These are phyloP conservation scores for Gastrophysa polygoni DNA, from an alignment of 2,888 invertebrate species.

Conservation along the genomic window DNA sequence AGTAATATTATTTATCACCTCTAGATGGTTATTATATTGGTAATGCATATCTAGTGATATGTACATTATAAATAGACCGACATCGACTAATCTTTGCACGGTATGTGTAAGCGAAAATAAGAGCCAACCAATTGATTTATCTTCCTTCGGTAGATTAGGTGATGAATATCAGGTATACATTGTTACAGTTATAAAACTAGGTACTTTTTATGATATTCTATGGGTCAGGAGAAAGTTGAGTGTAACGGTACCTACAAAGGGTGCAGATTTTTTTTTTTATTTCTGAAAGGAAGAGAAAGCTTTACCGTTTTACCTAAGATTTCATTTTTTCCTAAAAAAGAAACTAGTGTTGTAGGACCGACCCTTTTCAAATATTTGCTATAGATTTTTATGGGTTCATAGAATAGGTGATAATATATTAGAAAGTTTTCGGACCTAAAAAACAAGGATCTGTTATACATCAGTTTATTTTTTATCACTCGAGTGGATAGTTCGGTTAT, in stretches of 20 bases:
- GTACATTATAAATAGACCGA: no score
- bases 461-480: neutral
- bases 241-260: slow-evolving; percentile 26
- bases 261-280: slow-evolving; percentile 8
- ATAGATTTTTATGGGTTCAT: neutral
- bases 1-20: slow-evolving; percentile 23
- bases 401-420: neutral
- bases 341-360: neutral
- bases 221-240: slow-evolving; percentile 24
- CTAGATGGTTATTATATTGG: slow-evolving; percentile 37
- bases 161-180: neutral
- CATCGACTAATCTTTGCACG: no score
- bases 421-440: neutral
- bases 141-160: no score
- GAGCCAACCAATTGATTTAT: no score
- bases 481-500: neutral
- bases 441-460: neutral
- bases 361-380: neutral
- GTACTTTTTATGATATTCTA: slow-evolving; percentile 9
- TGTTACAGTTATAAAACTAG: slow-evolving; percentile 4
- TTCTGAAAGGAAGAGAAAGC: neutral
- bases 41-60: no score
- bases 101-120: no score
- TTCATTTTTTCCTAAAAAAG: neutral
- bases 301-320: neutral